phyloP scores from a whole-genome alignment of 2,113 vertebrate species.

The Chaetodon auriga region DNA sequence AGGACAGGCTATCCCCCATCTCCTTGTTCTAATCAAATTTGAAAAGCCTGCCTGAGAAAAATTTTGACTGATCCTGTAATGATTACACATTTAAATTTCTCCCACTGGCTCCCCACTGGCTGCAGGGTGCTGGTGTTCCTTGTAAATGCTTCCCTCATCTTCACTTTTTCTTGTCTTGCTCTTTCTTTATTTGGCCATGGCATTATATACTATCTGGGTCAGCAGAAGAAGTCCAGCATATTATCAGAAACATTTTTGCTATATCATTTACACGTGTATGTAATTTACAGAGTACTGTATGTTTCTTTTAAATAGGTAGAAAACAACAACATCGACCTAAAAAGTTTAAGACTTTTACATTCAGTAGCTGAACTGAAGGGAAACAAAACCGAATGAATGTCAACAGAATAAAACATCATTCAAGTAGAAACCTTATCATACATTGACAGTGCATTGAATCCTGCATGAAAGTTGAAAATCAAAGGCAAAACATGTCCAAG shows the following conservation, averaged over 20 bases:
- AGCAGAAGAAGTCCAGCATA: constrained; percentile 77
- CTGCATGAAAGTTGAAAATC: constrained; percentile 74
- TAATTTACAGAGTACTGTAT: constrained; percentile 82
- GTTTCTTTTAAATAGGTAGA: constrained; percentile 67
- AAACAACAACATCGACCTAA: constrained; percentile 83
- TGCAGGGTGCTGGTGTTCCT: constrained; percentile 45
- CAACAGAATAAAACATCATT: constrained; percentile 76
- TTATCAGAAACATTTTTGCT: constrained; percentile 78
- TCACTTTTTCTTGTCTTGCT: neutral
- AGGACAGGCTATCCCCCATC: constrained; percentile 29
- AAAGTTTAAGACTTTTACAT: constrained; percentile 82
- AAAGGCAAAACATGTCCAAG: constrained; percentile 78
- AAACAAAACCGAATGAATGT: constrained; percentile 64
- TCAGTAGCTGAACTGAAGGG: constrained; percentile 83
- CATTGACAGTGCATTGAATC: constrained; percentile 78
- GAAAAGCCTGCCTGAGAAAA: constrained; percentile 63
- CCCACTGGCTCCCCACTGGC: constrained; percentile 22
- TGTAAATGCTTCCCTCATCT: constrained; percentile 44
- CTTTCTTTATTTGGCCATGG: constrained; percentile 15
- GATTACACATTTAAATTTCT: constrained; percentile 50
- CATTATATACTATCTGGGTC: constrained; percentile 52
- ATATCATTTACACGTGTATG: constrained; percentile 80
- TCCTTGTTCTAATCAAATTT: constrained; percentile 67
- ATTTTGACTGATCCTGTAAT: constrained; percentile 68
- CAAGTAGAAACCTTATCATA: constrained; percentile 78